These are phyloP conservation scores for Talpa occidentalis DNA, from an alignment of 2,113 vertebrate genomes.

Conservation along the genomic window DNA sequence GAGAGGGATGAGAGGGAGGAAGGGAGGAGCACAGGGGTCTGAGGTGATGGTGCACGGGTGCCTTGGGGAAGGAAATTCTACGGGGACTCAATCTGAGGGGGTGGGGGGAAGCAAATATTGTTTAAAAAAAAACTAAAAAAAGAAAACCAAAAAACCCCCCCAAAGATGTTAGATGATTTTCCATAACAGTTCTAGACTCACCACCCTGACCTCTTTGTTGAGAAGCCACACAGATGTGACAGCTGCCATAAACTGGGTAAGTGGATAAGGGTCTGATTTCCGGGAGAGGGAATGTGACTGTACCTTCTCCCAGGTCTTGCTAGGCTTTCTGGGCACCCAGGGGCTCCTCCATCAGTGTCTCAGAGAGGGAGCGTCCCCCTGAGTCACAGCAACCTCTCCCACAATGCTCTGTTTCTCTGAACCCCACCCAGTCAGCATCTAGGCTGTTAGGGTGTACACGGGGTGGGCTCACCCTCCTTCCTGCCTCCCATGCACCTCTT, in stretches of 20 bases:
- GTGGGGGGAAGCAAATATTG: no score
- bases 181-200: neutral
- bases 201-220: neutral
- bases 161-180: neutral
- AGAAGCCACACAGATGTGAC: neutral
- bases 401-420: neutral
- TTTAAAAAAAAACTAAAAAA: no score
- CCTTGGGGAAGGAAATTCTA: no score
- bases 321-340: neutral
- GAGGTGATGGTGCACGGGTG: no score
- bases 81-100: no score
- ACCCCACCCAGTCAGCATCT: accelerated
- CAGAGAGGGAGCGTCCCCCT: neutral
- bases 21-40: no score
- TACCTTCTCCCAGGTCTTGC: neutral
- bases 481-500: neutral
- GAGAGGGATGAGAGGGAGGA: no score
- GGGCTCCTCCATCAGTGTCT: neutral
- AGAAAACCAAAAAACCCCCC: no score
- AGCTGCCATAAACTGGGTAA: neutral
- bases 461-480: neutral
- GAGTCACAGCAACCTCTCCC: neutral
- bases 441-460: neutral
- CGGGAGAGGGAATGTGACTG: neutral
- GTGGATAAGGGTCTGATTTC: neutral